Conservation (phyloP, 2,797 vertebrate genomes). For the Garrulus glandarius region DNA sequence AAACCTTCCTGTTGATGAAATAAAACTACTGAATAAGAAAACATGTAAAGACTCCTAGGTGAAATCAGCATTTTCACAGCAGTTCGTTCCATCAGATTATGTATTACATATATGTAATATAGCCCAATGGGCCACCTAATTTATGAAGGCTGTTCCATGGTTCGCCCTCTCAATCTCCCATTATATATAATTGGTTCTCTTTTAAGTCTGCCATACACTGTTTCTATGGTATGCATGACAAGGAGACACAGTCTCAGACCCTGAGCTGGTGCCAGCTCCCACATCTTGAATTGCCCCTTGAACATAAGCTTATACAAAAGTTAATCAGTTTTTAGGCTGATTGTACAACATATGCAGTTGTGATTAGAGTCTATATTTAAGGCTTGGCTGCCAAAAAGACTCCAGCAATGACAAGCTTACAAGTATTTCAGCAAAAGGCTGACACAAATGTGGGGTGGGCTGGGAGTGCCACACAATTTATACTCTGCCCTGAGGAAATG, state of each 20-base stretch:
- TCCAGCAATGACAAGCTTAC: constrained; percentile 2
- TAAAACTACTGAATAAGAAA: constrained; percentile 60
- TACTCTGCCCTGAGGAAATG: background rate
- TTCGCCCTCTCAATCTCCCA: constrained; percentile 47
- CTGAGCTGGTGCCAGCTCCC: background rate
- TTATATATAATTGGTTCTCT: background rate
- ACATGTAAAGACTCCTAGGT: constrained; percentile 5
- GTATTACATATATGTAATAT: background rate
- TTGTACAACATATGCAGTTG: constrained; percentile 31
- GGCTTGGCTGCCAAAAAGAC: constrained; percentile 30
- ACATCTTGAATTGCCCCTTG: constrained; percentile 36
- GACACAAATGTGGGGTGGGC: background rate
- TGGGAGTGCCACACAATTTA: background rate
- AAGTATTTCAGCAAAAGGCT: background rate
- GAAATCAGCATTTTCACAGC: constrained; percentile 41
- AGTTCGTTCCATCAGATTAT: background rate
- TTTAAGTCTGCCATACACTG: background rate
- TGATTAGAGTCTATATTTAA: constrained; percentile 57
- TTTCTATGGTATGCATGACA: background rate
- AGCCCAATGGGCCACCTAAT: background rate
- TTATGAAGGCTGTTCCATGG: constrained; percentile 17
- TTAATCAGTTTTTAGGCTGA: constrained; percentile 48
- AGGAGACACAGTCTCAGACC: background rate
- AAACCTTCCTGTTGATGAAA: background rate
- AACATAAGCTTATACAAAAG: constrained; percentile 47